Percentiles rank a stretch among this genome's conserved stretches.
Conservation (phyloP, 2,888 invertebrate species). For the Anagyrus pseudococci region DNA sequence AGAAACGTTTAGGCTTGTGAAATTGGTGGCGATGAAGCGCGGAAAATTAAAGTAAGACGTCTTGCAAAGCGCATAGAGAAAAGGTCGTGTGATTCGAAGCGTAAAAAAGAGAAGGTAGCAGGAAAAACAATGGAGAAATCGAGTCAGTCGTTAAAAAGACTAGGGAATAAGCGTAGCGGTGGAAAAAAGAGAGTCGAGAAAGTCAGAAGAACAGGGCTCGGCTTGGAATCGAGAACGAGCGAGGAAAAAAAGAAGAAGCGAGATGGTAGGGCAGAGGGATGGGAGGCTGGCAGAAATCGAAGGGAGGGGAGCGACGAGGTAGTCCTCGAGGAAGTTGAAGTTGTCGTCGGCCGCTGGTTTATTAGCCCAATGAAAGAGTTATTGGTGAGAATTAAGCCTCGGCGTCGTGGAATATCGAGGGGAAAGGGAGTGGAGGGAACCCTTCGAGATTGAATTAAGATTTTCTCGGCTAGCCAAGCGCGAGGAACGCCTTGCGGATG, state of each 20-base stretch:
- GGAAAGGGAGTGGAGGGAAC: conserved; percentile 6
- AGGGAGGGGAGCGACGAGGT: not conserved
- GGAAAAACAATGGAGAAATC: no score
- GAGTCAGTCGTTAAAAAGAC: not conserved
- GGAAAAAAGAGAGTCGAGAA: not conserved
- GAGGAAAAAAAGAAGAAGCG: conserved; percentile 9
- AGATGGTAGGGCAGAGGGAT: not conserved
- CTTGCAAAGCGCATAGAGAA: no score
- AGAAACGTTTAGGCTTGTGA: no score
- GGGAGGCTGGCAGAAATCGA: conserved; percentile 4
- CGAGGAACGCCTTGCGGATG: no score
- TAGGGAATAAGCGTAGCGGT: not conserved
- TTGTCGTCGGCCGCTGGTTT: conserved; percentile 19
- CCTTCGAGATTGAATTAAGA: conserved; percentile 35
- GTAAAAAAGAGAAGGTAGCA: not conserved
- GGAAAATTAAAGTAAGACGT: no score
- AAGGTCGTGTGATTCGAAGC: no score
- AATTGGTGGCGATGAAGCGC: no score
- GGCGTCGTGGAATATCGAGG: no score
- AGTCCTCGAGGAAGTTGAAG: conserved; percentile 7
- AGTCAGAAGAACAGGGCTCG: not conserved
- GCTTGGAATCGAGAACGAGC: not conserved
- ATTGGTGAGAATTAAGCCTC: conserved; percentile 34
- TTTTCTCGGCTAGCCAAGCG: conserved; percentile 14
- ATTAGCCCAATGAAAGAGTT: conserved; percentile 36